A percentile compares a stretch with the other conserved stretches of the same genome.
phyloP scores from a whole-genome alignment of 2,797 vertebrate genomes.

The Sciurus vulgaris region DNA sequence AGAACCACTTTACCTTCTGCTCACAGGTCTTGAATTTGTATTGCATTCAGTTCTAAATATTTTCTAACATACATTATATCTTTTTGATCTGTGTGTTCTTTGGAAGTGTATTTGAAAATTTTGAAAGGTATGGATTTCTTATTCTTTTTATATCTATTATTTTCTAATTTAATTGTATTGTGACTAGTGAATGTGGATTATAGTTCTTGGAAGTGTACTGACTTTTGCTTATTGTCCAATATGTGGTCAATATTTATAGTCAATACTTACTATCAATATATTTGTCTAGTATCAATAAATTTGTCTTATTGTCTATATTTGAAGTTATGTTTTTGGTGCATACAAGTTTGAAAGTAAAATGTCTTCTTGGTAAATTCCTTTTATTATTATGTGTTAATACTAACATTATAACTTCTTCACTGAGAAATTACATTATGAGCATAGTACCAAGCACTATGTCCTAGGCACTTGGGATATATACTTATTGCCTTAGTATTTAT shows the following conservation, averaged over 20 bases:
- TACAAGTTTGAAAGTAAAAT: background rate
- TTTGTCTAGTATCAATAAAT: background rate
- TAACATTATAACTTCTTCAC: background rate
- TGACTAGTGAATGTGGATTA: background rate
- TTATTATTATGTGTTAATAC: background rate
- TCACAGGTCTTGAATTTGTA: constrained; percentile 19
- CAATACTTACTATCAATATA: background rate
- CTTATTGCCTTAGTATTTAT: background rate
- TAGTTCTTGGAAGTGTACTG: background rate
- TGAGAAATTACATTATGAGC: background rate
- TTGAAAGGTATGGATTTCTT: constrained; percentile 1
- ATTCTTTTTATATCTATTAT: background rate
- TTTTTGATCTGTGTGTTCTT: constrained; percentile 15
- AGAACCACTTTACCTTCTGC: background rate
- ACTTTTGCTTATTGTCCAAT: background rate
- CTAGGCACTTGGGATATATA: background rate
- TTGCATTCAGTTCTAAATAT: constrained; percentile 10
- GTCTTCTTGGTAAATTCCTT: constrained; percentile 22
- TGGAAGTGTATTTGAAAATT: constrained; percentile 31
- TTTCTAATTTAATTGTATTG: background rate
- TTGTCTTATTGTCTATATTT: background rate
- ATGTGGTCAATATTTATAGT: constrained; percentile 1
- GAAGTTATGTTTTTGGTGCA: constrained; percentile 31
- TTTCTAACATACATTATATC: constrained; percentile 45
- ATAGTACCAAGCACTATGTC: background rate